Base-by-base conservation (phyloP, 2,888 invertebrate species). In the Phaedon cochleariae region DNA sequence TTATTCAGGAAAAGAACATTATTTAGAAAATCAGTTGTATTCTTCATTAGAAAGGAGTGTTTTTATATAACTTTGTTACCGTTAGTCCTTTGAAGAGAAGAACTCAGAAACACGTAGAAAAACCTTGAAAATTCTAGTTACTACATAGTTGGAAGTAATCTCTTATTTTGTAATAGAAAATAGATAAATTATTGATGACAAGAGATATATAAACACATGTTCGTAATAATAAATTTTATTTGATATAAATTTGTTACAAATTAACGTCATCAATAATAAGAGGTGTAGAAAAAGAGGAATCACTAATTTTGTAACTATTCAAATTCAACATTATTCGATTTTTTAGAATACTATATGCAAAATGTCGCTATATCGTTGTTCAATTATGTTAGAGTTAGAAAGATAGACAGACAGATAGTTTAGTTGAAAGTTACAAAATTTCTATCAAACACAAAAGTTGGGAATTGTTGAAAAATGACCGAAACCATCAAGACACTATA, bases 221-320 rank as follows among this genome's bases (percentile, higher is more conserved):
- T 62, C 45, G 62, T 64, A 64, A 67, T 67, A 64, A 61, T 63
- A 54, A 64, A 64, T 64, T 61, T 67, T 64, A 67, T 64, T 67
- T 53, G 58, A 64, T 67, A 67, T 67, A 67, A 67, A 61, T 64
- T 58, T 64, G 64, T 64, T 64, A 64, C 66, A 67, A 64, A 64
- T 59, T 49, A 67, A 67, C 67, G 57, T 55, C 57, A 60, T 67
- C 59, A 62, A 62, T 61, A 52, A 62, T 59, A 65, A 71, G 57
- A 61, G 62, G 59, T 65, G 63, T 68, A 71, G 65, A 73, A 71
- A 73, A 70, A 67, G 65, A 62, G 64, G 64, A 73, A 72, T 69
- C 58, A 68, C 65, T 66, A 71, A 70, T 68, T 71, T 71, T 70
- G 66, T 62, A 66, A 66, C 66, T 66, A 62, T 65, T 65, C n/a